A percentile compares a stretch with the other conserved stretches of the same genome.
Evolutionary conservation across 2,797 vertebrate genomes (phyloP).

Genomic region (Myripristis murdjan): DNA sequence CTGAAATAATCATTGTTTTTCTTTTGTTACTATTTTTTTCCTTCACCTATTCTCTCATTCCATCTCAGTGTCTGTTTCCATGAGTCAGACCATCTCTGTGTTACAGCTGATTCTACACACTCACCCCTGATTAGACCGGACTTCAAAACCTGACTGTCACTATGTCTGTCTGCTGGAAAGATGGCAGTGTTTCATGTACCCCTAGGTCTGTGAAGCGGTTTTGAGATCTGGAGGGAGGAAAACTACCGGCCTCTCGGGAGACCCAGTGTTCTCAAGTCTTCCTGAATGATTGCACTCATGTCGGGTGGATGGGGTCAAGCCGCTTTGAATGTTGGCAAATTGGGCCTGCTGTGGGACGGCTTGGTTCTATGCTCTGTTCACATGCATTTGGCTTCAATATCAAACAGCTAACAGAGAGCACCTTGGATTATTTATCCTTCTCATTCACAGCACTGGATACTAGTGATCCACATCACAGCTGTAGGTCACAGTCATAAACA

Average conservation of each 20-base stretch:
- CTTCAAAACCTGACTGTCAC: conserved; percentile 45
- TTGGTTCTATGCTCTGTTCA: conserved; percentile 50
- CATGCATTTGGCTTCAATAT: conserved; percentile 66
- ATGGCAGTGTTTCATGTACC: conserved; percentile 1
- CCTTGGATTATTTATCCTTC: conserved; percentile 73
- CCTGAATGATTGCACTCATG: conserved; percentile 63
- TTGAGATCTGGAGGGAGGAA: conserved; percentile 45
- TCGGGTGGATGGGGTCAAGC: conserved; percentile 63
- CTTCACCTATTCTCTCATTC: conserved; percentile 56
- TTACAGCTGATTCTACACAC: conserved; percentile 41
- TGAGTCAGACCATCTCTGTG: conserved; percentile 49
- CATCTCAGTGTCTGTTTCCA: conserved; percentile 55
- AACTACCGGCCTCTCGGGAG: conserved; percentile 41
- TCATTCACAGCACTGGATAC: conserved; percentile 62
- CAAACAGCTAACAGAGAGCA: conserved; percentile 66
- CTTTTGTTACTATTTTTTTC: conserved; percentile 28
- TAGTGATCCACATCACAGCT: conserved; percentile 73
- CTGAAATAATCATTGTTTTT: conserved; percentile 43
- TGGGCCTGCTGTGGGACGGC: conserved; percentile 50
- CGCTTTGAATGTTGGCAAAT: conserved; percentile 71
- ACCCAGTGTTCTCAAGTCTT: conserved; percentile 49
- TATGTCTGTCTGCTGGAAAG: conserved; percentile 14
- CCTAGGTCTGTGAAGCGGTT: conserved; percentile 38
- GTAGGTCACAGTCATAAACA: conserved; percentile 50
- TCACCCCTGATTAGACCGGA: conserved; percentile 42